These are phyloP conservation scores for Parelbella ahira DNA, from an alignment of 2,888 invertebrate species.

Conservation along the genomic window DNA sequence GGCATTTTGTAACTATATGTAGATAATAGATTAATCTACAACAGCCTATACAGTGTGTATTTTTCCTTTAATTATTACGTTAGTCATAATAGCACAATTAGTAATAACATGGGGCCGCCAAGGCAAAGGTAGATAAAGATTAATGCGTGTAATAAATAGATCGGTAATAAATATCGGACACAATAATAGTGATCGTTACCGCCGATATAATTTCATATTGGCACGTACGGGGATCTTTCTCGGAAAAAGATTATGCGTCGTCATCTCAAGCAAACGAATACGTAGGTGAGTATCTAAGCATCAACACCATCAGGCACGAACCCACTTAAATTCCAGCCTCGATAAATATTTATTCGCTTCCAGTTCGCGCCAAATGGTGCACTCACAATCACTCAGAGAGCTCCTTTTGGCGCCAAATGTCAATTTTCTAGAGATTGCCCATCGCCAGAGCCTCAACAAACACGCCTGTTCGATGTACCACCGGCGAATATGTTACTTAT, in stretches of 20 bases:
- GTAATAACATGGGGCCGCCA: constrained; percentile 16
- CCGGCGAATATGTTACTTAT: constrained; percentile 42
- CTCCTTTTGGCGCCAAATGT: constrained; percentile 52
- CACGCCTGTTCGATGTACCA: constrained; percentile 31
- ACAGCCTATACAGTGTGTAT: constrained; percentile 15
- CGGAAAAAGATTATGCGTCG: constrained; percentile 14
- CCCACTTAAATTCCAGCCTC: constrained; percentile 49
- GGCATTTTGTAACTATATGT: no score
- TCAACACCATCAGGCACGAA: constrained; percentile 31
- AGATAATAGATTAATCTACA: constrained; percentile 13
- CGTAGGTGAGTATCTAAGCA: constrained; percentile 5
- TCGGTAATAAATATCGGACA: constrained; percentile 7
- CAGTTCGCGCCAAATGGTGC: constrained; percentile 67
- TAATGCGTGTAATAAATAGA: constrained; percentile 6
- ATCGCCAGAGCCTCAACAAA: constrained; percentile 51
- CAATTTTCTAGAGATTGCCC: constrained; percentile 66
- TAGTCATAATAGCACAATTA: constrained; percentile 24
- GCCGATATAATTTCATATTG: constrained; percentile 2
- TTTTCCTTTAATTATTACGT: constrained; percentile 23
- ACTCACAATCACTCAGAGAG: constrained; percentile 54
- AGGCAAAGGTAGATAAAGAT: constrained; percentile 19
- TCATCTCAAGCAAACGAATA: constrained; percentile 19
- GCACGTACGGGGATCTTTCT: constrained; percentile 15
- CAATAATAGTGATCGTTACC: constrained; percentile 3
- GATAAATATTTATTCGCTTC: constrained; percentile 58